Conservation (phyloP, 2,888 invertebrate species). For the Tenthredo mesomela region DNA sequence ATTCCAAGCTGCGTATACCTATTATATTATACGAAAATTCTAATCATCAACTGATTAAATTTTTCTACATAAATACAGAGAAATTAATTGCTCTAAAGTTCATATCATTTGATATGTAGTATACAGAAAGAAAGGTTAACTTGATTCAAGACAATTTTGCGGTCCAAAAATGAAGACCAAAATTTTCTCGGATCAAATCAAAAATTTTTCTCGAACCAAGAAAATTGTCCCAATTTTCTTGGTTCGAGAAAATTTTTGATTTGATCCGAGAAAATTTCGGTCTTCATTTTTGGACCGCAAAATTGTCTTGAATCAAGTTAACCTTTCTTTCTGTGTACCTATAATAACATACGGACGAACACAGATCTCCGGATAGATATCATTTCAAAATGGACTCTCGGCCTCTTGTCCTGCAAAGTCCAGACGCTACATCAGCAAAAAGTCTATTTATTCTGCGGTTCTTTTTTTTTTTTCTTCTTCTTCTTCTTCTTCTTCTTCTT, state of each 20-base stretch:
- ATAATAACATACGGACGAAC: not conserved
- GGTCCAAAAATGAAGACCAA: no score
- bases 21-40: not conserved
- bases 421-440: constrained; percentile 50
- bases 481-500: not conserved
- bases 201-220: no score
- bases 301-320: no score
- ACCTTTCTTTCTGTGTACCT: no score
- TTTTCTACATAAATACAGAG: not conserved
- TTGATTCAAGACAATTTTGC: no score
- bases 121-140: no score
- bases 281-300: no score
- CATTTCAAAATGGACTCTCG: constrained; percentile 16
- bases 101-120: not conserved
- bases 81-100: constrained; percentile 23
- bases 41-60: not conserved
- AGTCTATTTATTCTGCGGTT: constrained; percentile 31
- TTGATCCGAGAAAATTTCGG: no score
- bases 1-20: not conserved
- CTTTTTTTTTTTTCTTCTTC: not conserved
- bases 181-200: no score
- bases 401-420: not conserved
- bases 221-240: no score
- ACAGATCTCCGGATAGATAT: constrained; percentile 1
- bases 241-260: no score